These are phyloP conservation scores for Rhingia rostrata DNA, from an alignment of 2,888 invertebrate genomes.

Conservation along the genomic window DNA sequence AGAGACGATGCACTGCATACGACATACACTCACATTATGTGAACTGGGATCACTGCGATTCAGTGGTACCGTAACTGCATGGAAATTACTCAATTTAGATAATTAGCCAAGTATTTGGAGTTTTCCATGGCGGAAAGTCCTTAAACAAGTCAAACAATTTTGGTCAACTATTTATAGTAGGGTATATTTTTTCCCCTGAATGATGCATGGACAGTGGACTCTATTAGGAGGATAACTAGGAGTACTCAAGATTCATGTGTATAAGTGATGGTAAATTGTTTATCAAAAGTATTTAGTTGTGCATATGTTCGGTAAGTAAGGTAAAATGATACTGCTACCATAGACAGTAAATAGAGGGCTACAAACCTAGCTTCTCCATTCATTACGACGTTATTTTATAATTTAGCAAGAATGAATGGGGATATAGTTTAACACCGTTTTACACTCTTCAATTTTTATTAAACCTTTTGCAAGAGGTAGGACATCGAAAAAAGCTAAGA, in stretches of 20 bases:
- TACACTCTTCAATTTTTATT: no score
- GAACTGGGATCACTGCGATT: conserved; percentile 41
- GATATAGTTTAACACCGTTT: no score
- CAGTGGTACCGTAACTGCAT: conserved; percentile 62
- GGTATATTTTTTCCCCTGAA: conserved; percentile 46
- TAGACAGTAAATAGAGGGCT: conserved; percentile 9
- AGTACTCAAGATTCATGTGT: no score
- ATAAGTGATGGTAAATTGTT: no score
- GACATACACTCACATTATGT: neutral
- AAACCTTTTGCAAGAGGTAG: no score
- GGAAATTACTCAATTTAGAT: conserved; percentile 73
- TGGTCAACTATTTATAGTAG: conserved; percentile 13
- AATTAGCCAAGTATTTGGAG: conserved; percentile 70
- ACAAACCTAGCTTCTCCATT: conserved; percentile 8
- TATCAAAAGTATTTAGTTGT: no score
- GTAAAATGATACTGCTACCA: conserved; percentile 2
- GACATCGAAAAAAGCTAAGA: no score
- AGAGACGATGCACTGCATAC: conserved; percentile 39
- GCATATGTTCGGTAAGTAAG: no score
- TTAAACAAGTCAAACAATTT: conserved; percentile 48
- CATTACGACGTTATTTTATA: no score
- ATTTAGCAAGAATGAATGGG: no score
- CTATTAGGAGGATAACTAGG: no score
- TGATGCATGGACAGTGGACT: neutral
- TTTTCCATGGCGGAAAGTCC: conserved; percentile 19